Base-by-base conservation (phyloP, 2,888 invertebrate genomes). In the Parthenolecanium corni region DNA sequence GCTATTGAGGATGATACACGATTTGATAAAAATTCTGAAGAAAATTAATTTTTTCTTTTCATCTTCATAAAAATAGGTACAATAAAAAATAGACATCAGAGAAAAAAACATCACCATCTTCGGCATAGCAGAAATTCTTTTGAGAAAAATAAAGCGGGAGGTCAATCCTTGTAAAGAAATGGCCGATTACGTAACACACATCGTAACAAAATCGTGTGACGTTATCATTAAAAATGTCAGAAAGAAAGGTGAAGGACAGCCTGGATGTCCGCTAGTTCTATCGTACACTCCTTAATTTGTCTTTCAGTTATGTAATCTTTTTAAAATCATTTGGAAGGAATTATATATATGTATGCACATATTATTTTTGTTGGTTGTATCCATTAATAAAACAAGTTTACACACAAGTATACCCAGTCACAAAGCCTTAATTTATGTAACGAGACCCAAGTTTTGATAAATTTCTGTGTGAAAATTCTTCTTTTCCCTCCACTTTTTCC, bases 231-330 rank as follows among this genome's bases (percentile, higher is more conserved):
- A 58, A 38, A 58, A 58, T 58, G 58, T 49, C 58, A 58, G 47
- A 46, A 46, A 58, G 58, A 58, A 58, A 58, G 58, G 58, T 58
- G 58, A 58, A 58, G 58, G 58, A 58, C 58, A 58, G 49, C 57
- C 18, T 44, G 31, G 47, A 51, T 58, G 46, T 58, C 47, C 47
- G 58, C 58, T 58, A 49, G 58, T 36, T 49, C 51, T 49, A 58
- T 49, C 58, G 49, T 31, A 58, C 58, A 58, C 58, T 58, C 58
- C 58, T 49, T 49, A 58, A 58, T 58, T 58, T 58, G 49, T 36
- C 16, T 51, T 49, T 58, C 49, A 25, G 40, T 58, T 58, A 58
- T 49, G 58, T 49, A 58, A 58, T 58, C 47, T 53, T n/a, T 52
- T 31, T 49, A 36, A 58, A 58, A 58, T 49, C 47, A 49, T 58